Evolutionary conservation across 92 coral and sea anemone genomes (phyloP), one percentile per base, ranked within the genome.

Genomic region (Heliopora coerulea): DNA sequence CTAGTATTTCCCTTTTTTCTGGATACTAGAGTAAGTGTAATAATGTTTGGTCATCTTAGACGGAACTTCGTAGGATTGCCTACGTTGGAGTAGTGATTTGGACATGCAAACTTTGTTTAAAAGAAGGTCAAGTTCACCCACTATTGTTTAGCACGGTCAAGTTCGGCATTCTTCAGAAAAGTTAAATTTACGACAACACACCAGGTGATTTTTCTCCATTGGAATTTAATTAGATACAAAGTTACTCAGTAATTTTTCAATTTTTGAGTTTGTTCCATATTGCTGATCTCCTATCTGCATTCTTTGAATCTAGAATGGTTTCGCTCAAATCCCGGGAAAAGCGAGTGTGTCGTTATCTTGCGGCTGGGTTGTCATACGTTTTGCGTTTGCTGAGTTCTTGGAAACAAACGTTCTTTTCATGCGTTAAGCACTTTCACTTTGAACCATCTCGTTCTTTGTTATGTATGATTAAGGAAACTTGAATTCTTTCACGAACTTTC

Each of bases 401-500:
- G 30, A 56, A 56, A 56, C 30, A 13, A 56, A 56, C 61, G 23
- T 56, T 56, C 61, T 56, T 56, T 28, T 56, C 33, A 6, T 56
- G 15, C n/a, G n/a, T 17, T 28, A 56, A 56, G 61, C 30, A 17
- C 61, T 56, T 23, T 56, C 61, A 31, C n/a, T 50, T n/a, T 17
- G 17, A 67, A 49, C 10, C 27, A 49, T 49, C 19, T 39, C 63
- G 23, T 52, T 70, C 77, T 70, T 70, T 70, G 77, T 70, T 54
- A 28, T 70, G 77, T 54, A 41, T 70, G 54, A 30, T 70, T 52
- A 48, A 7, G 59, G 59, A 50, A 28, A 50, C 33, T 68, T 68
- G 44, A 52, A 70, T 70, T 70, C 39, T 70, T 70, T 63, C 52
- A 67, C 74, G 48, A 67, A 67, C 74, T 46, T 48, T 48, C n/a